These are phyloP conservation scores for Danionella cerebrum DNA, from an alignment of 2,113 vertebrate species.

Conservation along the genomic window DNA sequence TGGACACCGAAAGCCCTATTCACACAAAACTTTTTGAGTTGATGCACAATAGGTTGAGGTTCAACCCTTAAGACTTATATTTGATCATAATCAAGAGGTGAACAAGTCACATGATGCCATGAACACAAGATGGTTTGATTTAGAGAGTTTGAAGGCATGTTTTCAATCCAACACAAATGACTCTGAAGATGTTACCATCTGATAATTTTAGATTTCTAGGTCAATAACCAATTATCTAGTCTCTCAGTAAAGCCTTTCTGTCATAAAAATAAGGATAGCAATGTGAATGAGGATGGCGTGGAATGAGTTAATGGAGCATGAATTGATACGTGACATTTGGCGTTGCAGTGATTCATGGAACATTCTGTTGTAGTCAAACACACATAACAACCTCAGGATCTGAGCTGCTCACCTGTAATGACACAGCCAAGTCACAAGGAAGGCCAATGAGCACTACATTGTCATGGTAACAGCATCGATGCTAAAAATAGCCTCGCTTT, in stretches of 20 bases:
- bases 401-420: slow-evolving; percentile 12
- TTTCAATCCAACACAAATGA: background rate
- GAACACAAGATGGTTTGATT: too few relatives aligned
- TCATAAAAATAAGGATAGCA: too few relatives aligned
- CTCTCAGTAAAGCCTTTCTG: background rate
- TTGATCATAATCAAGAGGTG: too few relatives aligned
- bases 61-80: too few relatives aligned
- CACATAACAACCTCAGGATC: slow-evolving; percentile 6
- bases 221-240: background rate
- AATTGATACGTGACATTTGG: slow-evolving; percentile 9
- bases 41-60: too few relatives aligned
- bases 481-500: slow-evolving; percentile 48
- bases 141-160: too few relatives aligned
- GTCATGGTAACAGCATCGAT: slow-evolving; percentile 39
- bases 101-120: too few relatives aligned
- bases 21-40: too few relatives aligned
- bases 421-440: slow-evolving; percentile 15
- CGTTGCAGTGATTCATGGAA: background rate
- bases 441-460: slow-evolving; percentile 24
- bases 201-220: background rate
- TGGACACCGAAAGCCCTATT: too few relatives aligned
- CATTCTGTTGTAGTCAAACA: background rate
- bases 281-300: background rate
- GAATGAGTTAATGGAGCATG: background rate
- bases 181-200: background rate